These are phyloP conservation scores for Tortricodes alternella DNA, from an alignment of 2,888 invertebrate genomes.

Conservation along the genomic window DNA sequence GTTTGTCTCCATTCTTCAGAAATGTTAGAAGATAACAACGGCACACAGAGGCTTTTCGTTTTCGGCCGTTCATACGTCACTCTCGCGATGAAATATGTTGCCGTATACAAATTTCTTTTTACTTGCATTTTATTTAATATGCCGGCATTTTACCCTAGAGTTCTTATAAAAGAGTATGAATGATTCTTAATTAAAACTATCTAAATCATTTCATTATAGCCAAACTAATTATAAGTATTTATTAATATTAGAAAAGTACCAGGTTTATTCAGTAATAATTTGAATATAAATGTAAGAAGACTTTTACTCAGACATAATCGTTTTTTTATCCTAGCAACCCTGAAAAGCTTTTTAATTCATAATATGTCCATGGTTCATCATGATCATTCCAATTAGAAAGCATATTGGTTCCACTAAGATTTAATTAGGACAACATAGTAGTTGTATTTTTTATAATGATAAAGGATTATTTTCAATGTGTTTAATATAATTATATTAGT, in stretches of 20 bases:
- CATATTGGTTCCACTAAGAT: no score
- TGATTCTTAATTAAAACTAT: background rate
- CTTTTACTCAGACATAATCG: background rate
- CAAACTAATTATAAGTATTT: background rate
- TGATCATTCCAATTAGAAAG: slow-evolving; percentile 17
- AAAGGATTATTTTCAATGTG: no score
- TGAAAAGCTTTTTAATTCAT: background rate
- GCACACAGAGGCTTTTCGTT: slow-evolving; percentile 81
- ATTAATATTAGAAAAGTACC: background rate
- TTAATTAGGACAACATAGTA: no score
- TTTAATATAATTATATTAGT: no score
- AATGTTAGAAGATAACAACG: slow-evolving; percentile 81
- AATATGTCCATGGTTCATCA: background rate
- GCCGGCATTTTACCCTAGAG: slow-evolving; percentile 14
- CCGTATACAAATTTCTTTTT: slow-evolving; percentile 32
- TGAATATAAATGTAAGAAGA: background rate
- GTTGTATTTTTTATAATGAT: no score
- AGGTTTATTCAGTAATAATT: background rate
- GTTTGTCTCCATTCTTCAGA: slow-evolving; percentile 83
- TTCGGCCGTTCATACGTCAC: slow-evolving; percentile 82
- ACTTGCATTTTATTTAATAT: background rate
- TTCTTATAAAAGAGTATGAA: background rate
- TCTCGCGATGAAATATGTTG: slow-evolving; percentile 61
- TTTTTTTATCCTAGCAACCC: slow-evolving; percentile 4
- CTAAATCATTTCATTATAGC: background rate